A percentile compares a stretch with the other conserved stretches of the same genome.
These are phyloP conservation scores for Macrotrachela quadricornifera DNA, from an alignment of 1,140 invertebrate genomes.

Conservation along the genomic window DNA sequence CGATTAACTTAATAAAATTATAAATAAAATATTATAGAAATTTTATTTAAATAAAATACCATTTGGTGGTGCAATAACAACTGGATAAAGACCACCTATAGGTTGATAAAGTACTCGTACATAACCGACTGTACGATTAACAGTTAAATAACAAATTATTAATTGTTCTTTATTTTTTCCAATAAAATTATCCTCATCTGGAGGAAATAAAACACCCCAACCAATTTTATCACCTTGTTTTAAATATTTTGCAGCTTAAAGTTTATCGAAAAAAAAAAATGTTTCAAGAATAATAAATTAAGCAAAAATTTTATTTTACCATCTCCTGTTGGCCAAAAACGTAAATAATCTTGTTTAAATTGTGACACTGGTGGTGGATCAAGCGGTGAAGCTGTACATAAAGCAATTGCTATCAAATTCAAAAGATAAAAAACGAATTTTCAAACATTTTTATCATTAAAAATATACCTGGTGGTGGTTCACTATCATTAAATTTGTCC, in stretches of 20 bases:
- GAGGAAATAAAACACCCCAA: conserved; percentile 17
- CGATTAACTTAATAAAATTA: neutral
- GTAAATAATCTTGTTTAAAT: conserved; percentile 20
- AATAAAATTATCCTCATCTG: conserved; percentile 8
- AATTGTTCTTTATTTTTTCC: conserved; percentile 17
- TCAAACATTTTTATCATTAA: too few relatives aligned
- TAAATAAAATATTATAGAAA: too few relatives aligned
- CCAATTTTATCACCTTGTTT: conserved; percentile 15
- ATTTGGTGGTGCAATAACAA: conserved; percentile 17
- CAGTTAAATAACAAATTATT: conserved; percentile 22
- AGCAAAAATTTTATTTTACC: conserved; percentile 9
- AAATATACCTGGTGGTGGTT: conserved; percentile 11
- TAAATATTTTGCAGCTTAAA: neutral
- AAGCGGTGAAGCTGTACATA: conserved; percentile 19
- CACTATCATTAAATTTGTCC: conserved; percentile 15
- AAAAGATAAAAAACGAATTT: too few relatives aligned
- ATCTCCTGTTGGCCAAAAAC: conserved; percentile 20
- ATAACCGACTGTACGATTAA: conserved; percentile 18
- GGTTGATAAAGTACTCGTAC: conserved; percentile 20
- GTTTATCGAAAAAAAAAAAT: too few relatives aligned
- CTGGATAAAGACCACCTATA: conserved; percentile 21
- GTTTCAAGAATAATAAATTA: neutral
- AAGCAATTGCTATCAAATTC: conserved; percentile 12
- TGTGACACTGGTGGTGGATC: conserved; percentile 16
- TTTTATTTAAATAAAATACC: conserved; percentile 10